Percentiles rank a stretch among this genome's conserved stretches.
These are phyloP conservation scores for Brachionus rubens DNA, from an alignment of 1,140 invertebrate genomes.

Conservation along the genomic window DNA sequence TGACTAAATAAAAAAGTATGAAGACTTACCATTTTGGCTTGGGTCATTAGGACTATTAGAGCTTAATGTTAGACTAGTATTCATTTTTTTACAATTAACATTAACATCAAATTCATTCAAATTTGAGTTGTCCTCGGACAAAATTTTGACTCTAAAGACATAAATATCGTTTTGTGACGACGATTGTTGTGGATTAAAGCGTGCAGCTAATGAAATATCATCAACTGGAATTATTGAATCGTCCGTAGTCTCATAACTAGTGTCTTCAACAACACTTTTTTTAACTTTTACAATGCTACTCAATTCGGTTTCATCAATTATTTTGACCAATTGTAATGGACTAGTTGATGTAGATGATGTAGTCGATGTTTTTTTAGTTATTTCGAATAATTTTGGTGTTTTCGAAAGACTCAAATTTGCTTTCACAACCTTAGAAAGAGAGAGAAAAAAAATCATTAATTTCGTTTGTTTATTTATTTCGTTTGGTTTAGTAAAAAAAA, in stretches of 20 bases:
- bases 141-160: constrained; percentile 19
- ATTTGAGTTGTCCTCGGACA: constrained; percentile 12
- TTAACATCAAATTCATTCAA: constrained; percentile 30
- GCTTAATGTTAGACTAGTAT: background rate
- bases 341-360: no score
- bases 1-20: no score
- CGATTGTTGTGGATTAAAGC: no score
- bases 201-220: no score
- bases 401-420: constrained; percentile 1
- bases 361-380: no score
- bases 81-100: constrained; percentile 40
- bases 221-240: background rate
- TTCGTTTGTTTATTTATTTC: background rate
- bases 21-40: constrained; percentile 8
- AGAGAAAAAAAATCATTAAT: no score
- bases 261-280: background rate
- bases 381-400: background rate
- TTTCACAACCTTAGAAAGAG: background rate
- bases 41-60: background rate
- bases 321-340: no score
- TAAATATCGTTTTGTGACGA: background rate
- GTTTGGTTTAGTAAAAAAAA: background rate
- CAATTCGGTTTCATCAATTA: no score
- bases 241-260: background rate
- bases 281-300: no score